phyloP scores from a whole-genome alignment of 1,140 invertebrate genomes.

The Diachasmimorpha longicaudata region DNA sequence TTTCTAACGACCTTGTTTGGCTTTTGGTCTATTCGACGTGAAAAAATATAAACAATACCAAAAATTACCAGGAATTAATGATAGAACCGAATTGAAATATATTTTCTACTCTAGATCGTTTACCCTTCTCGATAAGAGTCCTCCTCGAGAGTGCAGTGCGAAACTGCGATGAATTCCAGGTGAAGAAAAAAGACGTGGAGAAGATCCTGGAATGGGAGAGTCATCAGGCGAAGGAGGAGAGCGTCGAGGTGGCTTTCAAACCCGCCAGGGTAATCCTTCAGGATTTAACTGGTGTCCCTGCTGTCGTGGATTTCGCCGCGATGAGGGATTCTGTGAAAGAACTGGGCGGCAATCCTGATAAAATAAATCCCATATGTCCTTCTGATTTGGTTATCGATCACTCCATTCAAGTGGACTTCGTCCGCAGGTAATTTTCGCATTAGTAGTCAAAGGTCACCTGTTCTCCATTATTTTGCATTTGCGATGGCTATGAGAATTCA shows the following conservation, averaged over 20 bases:
- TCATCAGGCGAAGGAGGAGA: conserved; percentile 71
- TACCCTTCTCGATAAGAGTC: conserved; percentile 95
- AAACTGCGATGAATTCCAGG: conserved; percentile 96
- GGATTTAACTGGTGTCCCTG: conserved; percentile 97
- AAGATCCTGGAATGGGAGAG: conserved; percentile 92
- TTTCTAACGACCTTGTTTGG: too few relatives aligned
- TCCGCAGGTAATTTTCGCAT: conserved; percentile 71
- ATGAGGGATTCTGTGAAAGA: conserved; percentile 95
- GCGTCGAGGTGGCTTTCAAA: conserved; percentile 95
- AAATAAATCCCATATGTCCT: conserved; percentile 97
- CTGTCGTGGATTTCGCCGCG: conserved; percentile 97
- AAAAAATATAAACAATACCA: too few relatives aligned
- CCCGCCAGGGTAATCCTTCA: conserved; percentile 95
- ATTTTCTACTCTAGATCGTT: conserved; percentile 65
- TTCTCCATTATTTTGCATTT: background rate
- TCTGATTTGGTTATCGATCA: conserved; percentile 98
- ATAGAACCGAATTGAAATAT: conserved; percentile 17
- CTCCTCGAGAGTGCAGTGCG: conserved; percentile 93
- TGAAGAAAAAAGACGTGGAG: conserved; percentile 84
- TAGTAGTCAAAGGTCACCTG: conserved; percentile 15
- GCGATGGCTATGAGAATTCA: too few relatives aligned
- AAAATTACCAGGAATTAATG: too few relatives aligned
- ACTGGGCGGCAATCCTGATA: conserved; percentile 86
- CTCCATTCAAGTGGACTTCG: conserved; percentile 96
- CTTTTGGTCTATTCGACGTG: background rate